phyloP scores from a whole-genome alignment of 1,140 invertebrate species.

The Drosophila miranda region DNA sequence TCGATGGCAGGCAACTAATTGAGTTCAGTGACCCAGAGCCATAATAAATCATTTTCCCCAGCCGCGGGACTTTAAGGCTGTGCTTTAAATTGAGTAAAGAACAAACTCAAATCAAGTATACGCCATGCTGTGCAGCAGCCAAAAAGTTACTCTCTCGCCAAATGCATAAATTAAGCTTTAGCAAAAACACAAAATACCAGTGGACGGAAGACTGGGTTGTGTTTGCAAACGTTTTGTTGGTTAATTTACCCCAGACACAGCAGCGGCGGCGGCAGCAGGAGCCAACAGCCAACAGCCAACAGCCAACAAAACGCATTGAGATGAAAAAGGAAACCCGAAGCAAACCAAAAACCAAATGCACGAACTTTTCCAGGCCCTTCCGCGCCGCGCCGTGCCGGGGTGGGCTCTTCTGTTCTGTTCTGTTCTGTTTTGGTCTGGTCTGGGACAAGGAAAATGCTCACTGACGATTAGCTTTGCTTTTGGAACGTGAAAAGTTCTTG shows the following conservation, averaged over 20 bases:
- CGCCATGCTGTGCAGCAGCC: conserved; percentile 42
- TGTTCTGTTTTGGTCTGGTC: neutral
- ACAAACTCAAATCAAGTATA: conserved; percentile 38
- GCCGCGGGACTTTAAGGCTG: too few species aligned
- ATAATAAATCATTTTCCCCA: conserved; percentile 25
- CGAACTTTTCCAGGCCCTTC: neutral
- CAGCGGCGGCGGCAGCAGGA: neutral
- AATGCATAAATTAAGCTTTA: conserved; percentile 67
- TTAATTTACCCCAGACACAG: conserved; percentile 20
- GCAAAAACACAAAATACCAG: conserved; percentile 8
- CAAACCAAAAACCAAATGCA: conserved; percentile 26
- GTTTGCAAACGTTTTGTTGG: conserved; percentile 15
- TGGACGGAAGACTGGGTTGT: neutral
- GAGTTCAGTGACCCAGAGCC: conserved; percentile 19
- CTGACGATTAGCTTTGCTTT: conserved; percentile 64
- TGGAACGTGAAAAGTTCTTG: conserved; percentile 46
- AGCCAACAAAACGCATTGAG: conserved; percentile 12
- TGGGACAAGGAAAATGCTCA: conserved; percentile 43
- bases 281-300: neutral
- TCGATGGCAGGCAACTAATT: conserved; percentile 35
- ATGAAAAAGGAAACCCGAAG: conserved; percentile 7
- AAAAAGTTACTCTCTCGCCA: conserved; percentile 16
- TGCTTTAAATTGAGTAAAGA: conserved; percentile 4
- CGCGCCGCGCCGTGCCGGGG: too few species aligned
- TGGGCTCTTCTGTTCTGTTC: too few species aligned